Conservation (phyloP, 2,888 invertebrate genomes). For the Xestobium rufovillosum region DNA sequence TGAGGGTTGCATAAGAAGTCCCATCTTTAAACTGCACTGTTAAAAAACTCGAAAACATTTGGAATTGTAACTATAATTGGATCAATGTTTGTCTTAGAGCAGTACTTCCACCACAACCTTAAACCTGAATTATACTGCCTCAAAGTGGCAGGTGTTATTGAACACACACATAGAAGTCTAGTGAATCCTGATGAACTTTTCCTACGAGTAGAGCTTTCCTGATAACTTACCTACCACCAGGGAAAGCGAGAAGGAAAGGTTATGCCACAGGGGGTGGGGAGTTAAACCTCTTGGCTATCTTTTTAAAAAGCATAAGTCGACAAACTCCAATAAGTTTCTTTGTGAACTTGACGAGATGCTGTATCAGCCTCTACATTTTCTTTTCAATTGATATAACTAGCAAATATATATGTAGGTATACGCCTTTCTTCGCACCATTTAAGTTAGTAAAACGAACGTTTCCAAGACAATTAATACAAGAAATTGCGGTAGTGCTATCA, state of each 20-base stretch:
- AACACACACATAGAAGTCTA: conserved; percentile 15
- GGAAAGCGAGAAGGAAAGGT: too few relatives aligned
- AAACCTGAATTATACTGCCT: conserved; percentile 18
- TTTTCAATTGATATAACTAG: too few relatives aligned
- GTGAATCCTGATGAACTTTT: conserved; percentile 12
- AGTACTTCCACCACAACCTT: conserved; percentile 19
- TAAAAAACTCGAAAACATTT: conserved; percentile 6
- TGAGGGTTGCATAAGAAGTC: conserved; percentile 10
- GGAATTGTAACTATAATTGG: conserved; percentile 3
- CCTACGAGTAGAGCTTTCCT: conserved; percentile 7
- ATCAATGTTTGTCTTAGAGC: conserved; percentile 15
- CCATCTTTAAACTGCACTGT: conserved; percentile 8
- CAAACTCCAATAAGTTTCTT: too few relatives aligned
- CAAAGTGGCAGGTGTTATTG: conserved; percentile 14
- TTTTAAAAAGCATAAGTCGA: too few relatives aligned
- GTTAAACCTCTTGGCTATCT: too few relatives aligned
- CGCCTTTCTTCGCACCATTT: too few relatives aligned
- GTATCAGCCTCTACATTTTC: too few relatives aligned
- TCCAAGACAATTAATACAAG: too few relatives aligned
- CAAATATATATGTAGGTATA: too few relatives aligned
- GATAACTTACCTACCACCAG: conserved; percentile 22
- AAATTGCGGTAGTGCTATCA: too few relatives aligned
- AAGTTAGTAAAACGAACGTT: too few relatives aligned
- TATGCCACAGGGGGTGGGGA: conserved; percentile 9
- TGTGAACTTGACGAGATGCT: too few relatives aligned